Evolutionary conservation across 1,140 invertebrate genomes (phyloP), one percentile per base, ranked within the genome.

Genomic region (Drosophila micromelanica): DNA sequence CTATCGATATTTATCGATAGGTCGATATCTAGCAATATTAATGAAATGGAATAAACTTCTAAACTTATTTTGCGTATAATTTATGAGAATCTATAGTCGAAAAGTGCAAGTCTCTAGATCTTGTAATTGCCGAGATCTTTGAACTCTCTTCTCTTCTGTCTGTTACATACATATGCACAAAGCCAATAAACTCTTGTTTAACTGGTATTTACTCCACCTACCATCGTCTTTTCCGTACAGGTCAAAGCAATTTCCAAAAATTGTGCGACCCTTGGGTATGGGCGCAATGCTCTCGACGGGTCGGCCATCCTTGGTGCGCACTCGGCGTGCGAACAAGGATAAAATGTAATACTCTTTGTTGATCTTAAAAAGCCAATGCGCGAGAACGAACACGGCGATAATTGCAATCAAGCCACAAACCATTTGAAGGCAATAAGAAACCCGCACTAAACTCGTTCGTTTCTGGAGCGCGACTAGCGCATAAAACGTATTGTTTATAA

Each of bases 201-300:
- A n/a, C n/a, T n/a, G n/a, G n/a, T n/a, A n/a, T n/a, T n/a, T n/a
- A n/a, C n/a, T n/a, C n/a, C n/a, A n/a, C n/a, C n/a, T n/a, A 87
- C 81, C 78, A 43, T 54, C 43, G 12, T 86, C 71, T 59, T 75
- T 71, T 8, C 78, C 73, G 2, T 48, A 60, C 1, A 85, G n/a
- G 42, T 84, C 80, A 6, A 84, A 84, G 40, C 59, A 38, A 12
- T 84, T 80, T 12, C 20, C 80, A 5, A 80, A 84, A 2, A 85
- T 61, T 6, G 80, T 84, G 2, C 9, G 13, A 0, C 80, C 76
- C 51, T 73, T 55, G 6, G 51, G 30, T 15, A 43, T 37, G 17
- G 80, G 68, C 3, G 48, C 48, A 23, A 80, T 11, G 5, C 56
- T 49, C 20, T 73, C 51, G 37, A 77, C 38, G 1, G 61, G 42